Evolutionary conservation across 2,113 vertebrate species (phyloP), one percentile per base, ranked within the genome.

Genomic region (Sinocyclocheilus anshuiensis): DNA sequence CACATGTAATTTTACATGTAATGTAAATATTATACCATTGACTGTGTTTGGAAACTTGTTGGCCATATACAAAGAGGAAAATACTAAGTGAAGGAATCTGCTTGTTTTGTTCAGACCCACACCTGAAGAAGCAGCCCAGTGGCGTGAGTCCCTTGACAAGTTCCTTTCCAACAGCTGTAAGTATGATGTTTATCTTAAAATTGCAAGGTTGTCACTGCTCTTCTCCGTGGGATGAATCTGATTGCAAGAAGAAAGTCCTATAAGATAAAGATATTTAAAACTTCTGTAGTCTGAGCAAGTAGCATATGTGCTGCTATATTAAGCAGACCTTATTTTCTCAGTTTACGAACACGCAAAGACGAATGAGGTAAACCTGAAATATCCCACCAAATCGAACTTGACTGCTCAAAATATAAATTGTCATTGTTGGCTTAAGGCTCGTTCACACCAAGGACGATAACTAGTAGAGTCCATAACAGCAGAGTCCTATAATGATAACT

Each of bases 71-170:
- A 1, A 67, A 45, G 18, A 13, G 45, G 4, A 20, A 50, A 77
- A 36, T 71, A 61, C 53, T 63, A 69, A 81, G 13, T 53, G 39
- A 59, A 72, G 45, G 29, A 81, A 63, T 33, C 4, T 78, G 50
- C 16, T 63, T 39, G 15, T 87, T 67, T 89, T 48, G 61, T 87
- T 55, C 91, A 99, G 98, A 89, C 97, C 97, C 0, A 90, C 92
- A 4, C 90, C 86, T 0, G 96, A 97, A 0, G 97, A 99, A 85
- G 96, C 94, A 78, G 89, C 95, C 88, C 96, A 97, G 87, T 99
- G 98, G 97, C 95, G 95, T 0, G 96, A 97, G 63, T 96, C 97
- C 92, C 93, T 99, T 93, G 97, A 98, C 88, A 95, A 94, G 67
- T 94, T 99, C 77, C 93, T 99, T 91, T 95, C 93, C 92, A 97